Base-by-base conservation (phyloP, 2,113 vertebrate genomes). In the Xyrauchen texanus region DNA sequence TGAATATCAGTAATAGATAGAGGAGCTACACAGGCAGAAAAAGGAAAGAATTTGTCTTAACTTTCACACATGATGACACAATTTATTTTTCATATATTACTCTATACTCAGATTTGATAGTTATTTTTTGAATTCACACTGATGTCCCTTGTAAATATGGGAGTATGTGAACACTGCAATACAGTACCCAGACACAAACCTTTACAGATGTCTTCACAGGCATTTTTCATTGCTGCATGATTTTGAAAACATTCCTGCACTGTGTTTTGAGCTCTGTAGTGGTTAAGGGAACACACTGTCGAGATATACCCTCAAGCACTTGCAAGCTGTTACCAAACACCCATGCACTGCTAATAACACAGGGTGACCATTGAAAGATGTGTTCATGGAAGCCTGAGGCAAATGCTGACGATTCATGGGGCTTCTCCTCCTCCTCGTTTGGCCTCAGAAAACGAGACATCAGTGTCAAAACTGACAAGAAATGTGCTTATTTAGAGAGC, bases 1-100 rank as follows among this genome's bases (percentile, higher is more conserved):
- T 90, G 88, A 90, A 86, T 86, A 84, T 92, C 91, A 93, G 92
- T 91, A 93, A 92, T 89, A 92, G 89, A 92, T 87, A 84, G 88
- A 87, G 84, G 80, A 77, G 71, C 21, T 86, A 84, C 47, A 42
- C 62, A 68, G 85, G 88, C 21, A 34, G 21, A 34, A 34, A 34
- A 34, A 34, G 21, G 21, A 81, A 87, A 85, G 80, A 61, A 90
- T 92, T 91, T 78, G 87, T 93, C 90, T 90, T 91, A 79, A 91
- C 87, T 88, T 90, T 88, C 86, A 84, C 45, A 87, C 89, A 92
- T 90, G 92, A 91, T 90, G 87, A 89, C 87, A 92, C 88, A 71
- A 84, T 84, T 82, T 15, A 85, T 93, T 93, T 92, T 93, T 92
- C 91, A 93, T 91, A 90, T 34, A 34, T 34, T 34, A 34, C 21